Base-by-base conservation (phyloP, 2,888 invertebrate species). In the Chelonus formosanus region DNA sequence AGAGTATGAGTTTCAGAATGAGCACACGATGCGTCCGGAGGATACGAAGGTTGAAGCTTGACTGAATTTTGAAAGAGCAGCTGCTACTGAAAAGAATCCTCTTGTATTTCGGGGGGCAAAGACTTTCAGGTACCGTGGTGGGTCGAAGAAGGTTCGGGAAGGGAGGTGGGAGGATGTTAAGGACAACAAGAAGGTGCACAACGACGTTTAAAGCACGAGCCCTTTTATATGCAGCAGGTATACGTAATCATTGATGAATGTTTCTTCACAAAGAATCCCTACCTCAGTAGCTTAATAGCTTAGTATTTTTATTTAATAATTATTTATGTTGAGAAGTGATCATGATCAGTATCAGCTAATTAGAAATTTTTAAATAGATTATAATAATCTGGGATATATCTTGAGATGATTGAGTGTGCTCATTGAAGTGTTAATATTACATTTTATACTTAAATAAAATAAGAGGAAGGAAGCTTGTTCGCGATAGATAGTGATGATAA, bases 81-180 rank as follows among this genome's bases (percentile, higher is more conserved):
- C 76, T 76, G 74, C 74, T 69, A 70, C 72, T 67, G 57, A 75
- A 71, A 73, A 73, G 70, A 69, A 75, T 76, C 72, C 74, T 74
- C 67, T 67, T 67, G 65, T 64, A 69, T 71, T 43, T 67, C 50
- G 55, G 48, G 44, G 66, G 35, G 31, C 31, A 63, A 65, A 50
- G 66, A 50, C 36, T 20, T 31, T 3, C 45, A 7, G 55, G 40
- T 35, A 47, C 34, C 31, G 8, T 7, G 55, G 58, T 32, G 32
- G 6, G 31, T 32, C 8, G 44, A 54, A n/a, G 36, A 68, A 57
- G 58, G 60, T 63, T 43, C 52, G 45, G 58, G 52, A 40, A 47
- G 40, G 54, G 31, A 52, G 53, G 63, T 58, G 44, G 59, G 54
- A 54, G 34, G 60, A 62, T 53, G 68, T 32, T 62, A 64, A 32